A percentile compares a stretch with the other conserved stretches of the same genome.
Evolutionary conservation across 2,888 invertebrate species (phyloP).

Genomic region (Nysson spinosus): DNA sequence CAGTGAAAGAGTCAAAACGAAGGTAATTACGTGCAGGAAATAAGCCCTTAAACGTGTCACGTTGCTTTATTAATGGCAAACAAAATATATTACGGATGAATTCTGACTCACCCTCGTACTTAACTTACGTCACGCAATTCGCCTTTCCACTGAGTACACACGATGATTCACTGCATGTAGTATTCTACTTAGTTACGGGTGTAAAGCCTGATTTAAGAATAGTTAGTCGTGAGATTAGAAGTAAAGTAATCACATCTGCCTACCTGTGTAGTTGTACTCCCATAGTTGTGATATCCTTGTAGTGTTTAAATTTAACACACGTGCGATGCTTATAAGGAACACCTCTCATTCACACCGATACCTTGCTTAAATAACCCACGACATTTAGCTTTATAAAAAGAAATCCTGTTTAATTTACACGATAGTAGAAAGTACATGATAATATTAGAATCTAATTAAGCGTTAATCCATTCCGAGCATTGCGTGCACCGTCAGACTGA

Average conservation of each 20-base stretch:
- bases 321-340: slow-evolving; percentile 48
- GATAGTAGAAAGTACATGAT: slow-evolving; percentile 35
- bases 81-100: not conserved
- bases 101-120: no score
- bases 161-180: slow-evolving; percentile 58
- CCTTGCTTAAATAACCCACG: not conserved
- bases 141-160: slow-evolving; percentile 59
- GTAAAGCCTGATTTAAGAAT: slow-evolving; percentile 58
- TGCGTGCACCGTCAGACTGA: slow-evolving; percentile 38
- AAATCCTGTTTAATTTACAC: no score
- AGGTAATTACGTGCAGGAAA: no score
- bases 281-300: slow-evolving; percentile 37
- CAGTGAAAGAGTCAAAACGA: no score
- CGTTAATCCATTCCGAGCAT: slow-evolving; percentile 28
- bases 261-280: slow-evolving; percentile 34
- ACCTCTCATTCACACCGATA: not conserved
- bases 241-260: slow-evolving; percentile 39
- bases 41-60: no score
- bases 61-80: not conserved
- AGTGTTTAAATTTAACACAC: slow-evolving; percentile 8
- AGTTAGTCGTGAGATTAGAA: slow-evolving; percentile 50
- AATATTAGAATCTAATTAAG: slow-evolving; percentile 44
- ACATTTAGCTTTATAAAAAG: no score
- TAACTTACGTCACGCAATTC: slow-evolving; percentile 19
- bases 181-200: slow-evolving; percentile 55